Percentiles rank a stretch among this genome's conserved stretches.
Evolutionary conservation across 2,888 invertebrate species (phyloP).

Genomic region (Ernsta delagoae): DNA sequence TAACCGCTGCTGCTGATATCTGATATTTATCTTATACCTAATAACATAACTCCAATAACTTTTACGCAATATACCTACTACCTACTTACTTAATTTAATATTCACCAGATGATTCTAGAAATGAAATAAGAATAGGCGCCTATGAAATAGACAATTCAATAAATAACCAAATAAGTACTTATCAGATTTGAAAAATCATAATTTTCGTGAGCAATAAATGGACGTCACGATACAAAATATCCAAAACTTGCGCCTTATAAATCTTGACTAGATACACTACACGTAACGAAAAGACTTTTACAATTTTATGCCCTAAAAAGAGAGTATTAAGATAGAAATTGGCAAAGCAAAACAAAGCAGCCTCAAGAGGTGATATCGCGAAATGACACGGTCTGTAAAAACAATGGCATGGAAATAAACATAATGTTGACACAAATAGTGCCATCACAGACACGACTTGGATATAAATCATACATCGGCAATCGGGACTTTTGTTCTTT

Average conservation of each 20-base stretch:
- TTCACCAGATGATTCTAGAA: too few relatives aligned
- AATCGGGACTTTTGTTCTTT: neutral
- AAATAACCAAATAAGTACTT: neutral
- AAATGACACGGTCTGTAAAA: slow-evolving; percentile 49
- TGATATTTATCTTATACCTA: too few relatives aligned
- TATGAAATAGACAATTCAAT: neutral
- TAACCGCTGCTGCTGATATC: too few relatives aligned
- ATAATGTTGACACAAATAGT: slow-evolving; percentile 71
- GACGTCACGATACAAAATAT: slow-evolving; percentile 20
- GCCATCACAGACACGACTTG: slow-evolving; percentile 61
- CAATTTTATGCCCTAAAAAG: neutral
- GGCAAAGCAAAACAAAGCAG: slow-evolving; percentile 6
- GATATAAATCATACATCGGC: slow-evolving; percentile 62
- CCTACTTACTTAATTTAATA: too few relatives aligned
- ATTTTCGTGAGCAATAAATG: slow-evolving; percentile 22
- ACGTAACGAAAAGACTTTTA: neutral
- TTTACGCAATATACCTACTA: too few relatives aligned
- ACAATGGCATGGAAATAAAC: slow-evolving; percentile 57
- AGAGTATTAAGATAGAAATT: neutral
- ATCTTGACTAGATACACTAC: slow-evolving; percentile 21
- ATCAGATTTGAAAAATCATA: slow-evolving; percentile 20
- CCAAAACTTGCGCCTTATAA: slow-evolving; percentile 34
- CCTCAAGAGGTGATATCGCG: slow-evolving; percentile 51
- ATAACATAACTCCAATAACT: too few relatives aligned
- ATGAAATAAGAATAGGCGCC: neutral